These are phyloP conservation scores for Acropternis orthonyx DNA, from an alignment of 2,797 vertebrate genomes.

Conservation along the genomic window DNA sequence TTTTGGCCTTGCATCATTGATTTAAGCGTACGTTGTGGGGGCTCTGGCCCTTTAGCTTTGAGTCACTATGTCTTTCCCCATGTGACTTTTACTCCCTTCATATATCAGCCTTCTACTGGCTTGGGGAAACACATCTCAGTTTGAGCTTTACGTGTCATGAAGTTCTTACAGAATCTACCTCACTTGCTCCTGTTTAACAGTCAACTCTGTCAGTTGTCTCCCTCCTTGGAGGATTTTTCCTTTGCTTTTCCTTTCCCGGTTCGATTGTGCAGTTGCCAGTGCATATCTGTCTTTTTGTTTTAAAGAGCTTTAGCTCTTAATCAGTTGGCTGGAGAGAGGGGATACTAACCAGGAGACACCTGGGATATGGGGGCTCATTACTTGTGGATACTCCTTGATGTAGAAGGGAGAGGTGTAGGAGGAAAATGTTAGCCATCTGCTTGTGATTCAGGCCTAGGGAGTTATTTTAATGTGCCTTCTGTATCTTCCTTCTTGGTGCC, in stretches of 20 bases:
- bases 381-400: background rate
- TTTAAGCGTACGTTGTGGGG: background rate
- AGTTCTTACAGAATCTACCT: background rate
- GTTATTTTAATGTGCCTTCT: background rate
- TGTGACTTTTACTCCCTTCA: background rate
- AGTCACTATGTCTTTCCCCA: background rate
- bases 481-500: background rate
- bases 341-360: background rate
- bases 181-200: background rate
- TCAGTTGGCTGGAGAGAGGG: background rate
- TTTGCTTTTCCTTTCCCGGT: background rate
- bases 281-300: background rate
- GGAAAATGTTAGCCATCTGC: constrained; percentile 12
- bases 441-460: background rate
- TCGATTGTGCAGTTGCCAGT: background rate
- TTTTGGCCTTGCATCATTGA: background rate
- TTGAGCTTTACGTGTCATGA: background rate
- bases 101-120: background rate
- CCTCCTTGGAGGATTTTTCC: background rate
- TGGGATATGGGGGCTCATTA: background rate
- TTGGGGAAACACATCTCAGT: background rate
- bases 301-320: background rate
- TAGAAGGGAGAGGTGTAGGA: background rate
- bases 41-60: background rate
- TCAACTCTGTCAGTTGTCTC: background rate